Evolutionary conservation across 2,888 invertebrate genomes (phyloP).

Genomic region (Allophyes oxyacanthae): DNA sequence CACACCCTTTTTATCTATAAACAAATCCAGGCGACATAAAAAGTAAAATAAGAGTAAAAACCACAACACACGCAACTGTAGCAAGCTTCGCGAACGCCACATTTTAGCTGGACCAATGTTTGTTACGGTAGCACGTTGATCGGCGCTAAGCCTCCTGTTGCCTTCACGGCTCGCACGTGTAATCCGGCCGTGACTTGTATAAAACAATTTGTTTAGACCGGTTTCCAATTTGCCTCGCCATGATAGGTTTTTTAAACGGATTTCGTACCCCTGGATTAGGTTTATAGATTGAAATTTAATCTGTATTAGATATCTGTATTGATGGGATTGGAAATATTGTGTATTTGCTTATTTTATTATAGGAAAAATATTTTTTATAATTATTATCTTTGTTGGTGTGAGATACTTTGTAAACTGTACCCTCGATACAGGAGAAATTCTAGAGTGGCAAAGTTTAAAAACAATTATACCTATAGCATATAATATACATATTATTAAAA

Average conservation of each 20-base stretch:
- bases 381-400: too few species aligned
- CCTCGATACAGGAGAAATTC: too few species aligned
- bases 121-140: conserved; percentile 56
- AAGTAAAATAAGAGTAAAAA: conserved; percentile 8
- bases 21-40: conserved; percentile 11
- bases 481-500: too few species aligned
- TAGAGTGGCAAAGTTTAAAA: too few species aligned
- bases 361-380: too few species aligned
- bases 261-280: conserved; percentile 58
- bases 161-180: conserved; percentile 56
- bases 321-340: conserved; percentile 22
- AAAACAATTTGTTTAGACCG: conserved; percentile 73
- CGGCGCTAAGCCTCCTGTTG: conserved; percentile 59
- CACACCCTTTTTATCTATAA: conserved; percentile 12
- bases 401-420: too few species aligned
- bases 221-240: conserved; percentile 70
- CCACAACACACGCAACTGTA: conserved; percentile 26
- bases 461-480: too few species aligned
- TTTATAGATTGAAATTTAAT: conserved; percentile 61
- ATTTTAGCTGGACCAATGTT: conserved; percentile 49
- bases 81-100: conserved; percentile 38
- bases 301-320: conserved; percentile 51
- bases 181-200: conserved; percentile 73
- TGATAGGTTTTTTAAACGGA: conserved; percentile 68
- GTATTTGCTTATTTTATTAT: conserved; percentile 9